Evolutionary conservation across 2,888 invertebrate genomes (phyloP).

Genomic region (Saturnia pavonia): DNA sequence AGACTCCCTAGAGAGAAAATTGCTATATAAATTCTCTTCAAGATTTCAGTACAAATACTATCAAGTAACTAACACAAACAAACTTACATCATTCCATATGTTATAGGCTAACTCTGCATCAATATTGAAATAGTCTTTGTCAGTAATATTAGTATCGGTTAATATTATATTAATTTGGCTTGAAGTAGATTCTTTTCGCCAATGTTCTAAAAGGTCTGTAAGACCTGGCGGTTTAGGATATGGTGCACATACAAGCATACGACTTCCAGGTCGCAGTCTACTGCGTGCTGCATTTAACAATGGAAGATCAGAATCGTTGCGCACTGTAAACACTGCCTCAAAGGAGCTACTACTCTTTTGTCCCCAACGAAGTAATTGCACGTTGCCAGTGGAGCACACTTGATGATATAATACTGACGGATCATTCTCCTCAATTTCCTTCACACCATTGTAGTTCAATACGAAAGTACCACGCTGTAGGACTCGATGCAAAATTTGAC

Average conservation of each 20-base stretch:
- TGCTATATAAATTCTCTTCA: background rate
- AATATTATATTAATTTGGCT: constrained; percentile 36
- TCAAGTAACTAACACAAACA: background rate
- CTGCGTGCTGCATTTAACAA: constrained; percentile 29
- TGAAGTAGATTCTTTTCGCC: constrained; percentile 34
- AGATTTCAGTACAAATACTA: background rate
- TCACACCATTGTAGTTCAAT: constrained; percentile 26
- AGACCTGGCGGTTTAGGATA: constrained; percentile 37
- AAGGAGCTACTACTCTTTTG: constrained; percentile 9
- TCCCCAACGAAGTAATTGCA: constrained; percentile 36
- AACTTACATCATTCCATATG: constrained; percentile 15
- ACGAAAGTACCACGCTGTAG: constrained; percentile 32
- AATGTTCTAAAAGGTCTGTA: constrained; percentile 34
- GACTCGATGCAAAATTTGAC: constrained; percentile 25
- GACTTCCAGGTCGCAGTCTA: constrained; percentile 27
- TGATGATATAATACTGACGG: constrained; percentile 29
- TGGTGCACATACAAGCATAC: constrained; percentile 34
- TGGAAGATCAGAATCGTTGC: constrained; percentile 32
- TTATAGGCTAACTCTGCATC: constrained; percentile 17
- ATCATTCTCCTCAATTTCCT: background rate
- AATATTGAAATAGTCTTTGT: background rate
- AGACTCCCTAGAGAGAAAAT: constrained; percentile 10
- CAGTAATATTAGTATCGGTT: constrained; percentile 21
- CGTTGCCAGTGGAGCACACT: constrained; percentile 22
- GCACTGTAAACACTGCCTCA: constrained; percentile 32